Base-by-base conservation (phyloP, 1,140 invertebrate species). In the Drosophila tristis region DNA sequence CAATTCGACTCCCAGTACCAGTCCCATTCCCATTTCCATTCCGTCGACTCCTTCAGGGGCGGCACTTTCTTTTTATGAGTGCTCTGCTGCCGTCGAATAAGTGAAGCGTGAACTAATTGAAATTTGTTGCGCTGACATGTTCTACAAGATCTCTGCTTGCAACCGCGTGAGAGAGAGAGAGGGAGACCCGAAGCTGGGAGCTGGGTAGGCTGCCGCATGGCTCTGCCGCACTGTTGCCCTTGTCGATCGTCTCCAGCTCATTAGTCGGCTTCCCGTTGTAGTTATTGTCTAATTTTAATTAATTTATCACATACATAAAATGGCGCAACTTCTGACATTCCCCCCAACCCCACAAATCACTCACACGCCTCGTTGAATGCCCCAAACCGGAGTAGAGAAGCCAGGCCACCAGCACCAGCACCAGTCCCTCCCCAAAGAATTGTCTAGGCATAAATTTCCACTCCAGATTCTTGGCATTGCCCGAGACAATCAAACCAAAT, bases 81-180 rank as follows among this genome's bases (percentile, higher is more conserved):
- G 66, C 71, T 55, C 49, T 56, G 48, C 73, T 44, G 68, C 54
- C 54, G 85, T 57, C 76, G 60, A 79, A 67, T 84, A 89, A 84
- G 81, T 87, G 87, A 90, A 90, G 87, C 87, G 87, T 75, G 87
- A 90, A 90, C 87, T 90, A 90, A 90, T 90, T 90, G 87, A 87
- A 82, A 90, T 90, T 90, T 84, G 87, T 90, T 80, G 76, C 82
- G 87, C 82, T 84, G 87, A 90, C 87, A 90, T 90, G 62, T 76
- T 71, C 56, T 66, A 81, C 78, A 76, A 70, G 81, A 78, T 80
- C 74, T 64, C 74, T 64, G 51, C 53, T 76, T 86, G 68, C 75
- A 64, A 39, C 50, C 63, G 64, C 20, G 49, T 42, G 44, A 54
- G n/a, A 29, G 61, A 25, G n/a, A 13, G 15, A 26, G n/a, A 2